A percentile compares a stretch with the other conserved stretches of the same genome.
Conservation (phyloP, 2,888 invertebrate genomes). For the Euzophera pinguis region DNA sequence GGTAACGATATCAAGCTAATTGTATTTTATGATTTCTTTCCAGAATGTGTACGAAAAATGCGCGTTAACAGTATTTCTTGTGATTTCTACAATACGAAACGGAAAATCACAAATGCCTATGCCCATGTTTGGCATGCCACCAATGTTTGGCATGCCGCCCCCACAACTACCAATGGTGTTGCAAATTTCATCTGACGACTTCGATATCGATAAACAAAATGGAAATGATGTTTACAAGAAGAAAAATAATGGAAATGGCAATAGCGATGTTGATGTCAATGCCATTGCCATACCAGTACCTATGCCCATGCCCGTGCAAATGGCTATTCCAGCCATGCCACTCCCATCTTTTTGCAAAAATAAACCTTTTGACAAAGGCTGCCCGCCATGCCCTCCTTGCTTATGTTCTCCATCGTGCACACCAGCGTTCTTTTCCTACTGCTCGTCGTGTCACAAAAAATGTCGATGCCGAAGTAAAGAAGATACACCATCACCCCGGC, state of each 20-base stretch:
- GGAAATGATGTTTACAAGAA: too few species aligned
- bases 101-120: slow-evolving; percentile 4
- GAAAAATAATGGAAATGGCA: background rate
- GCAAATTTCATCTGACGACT: background rate
- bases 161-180: background rate
- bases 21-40: background rate
- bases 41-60: slow-evolving; percentile 1
- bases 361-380: slow-evolving; percentile 28
- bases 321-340: slow-evolving; percentile 39
- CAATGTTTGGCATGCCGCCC: background rate
- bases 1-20: background rate
- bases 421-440: slow-evolving; percentile 61
- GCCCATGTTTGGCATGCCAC: background rate
- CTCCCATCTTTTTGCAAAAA: slow-evolving; percentile 27
- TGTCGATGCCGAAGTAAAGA: slow-evolving; percentile 47
- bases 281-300: slow-evolving; percentile 26
- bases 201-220: background rate
- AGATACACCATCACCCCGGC: slow-evolving; percentile 36
- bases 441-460: slow-evolving; percentile 57
- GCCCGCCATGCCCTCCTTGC: slow-evolving; percentile 64
- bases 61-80: background rate
- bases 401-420: slow-evolving; percentile 54
- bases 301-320: slow-evolving; percentile 36
- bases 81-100: background rate
- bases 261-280: background rate